phyloP scores from a whole-genome alignment of 2,797 vertebrate genomes.

The Helicolenus hilgendorfi region DNA sequence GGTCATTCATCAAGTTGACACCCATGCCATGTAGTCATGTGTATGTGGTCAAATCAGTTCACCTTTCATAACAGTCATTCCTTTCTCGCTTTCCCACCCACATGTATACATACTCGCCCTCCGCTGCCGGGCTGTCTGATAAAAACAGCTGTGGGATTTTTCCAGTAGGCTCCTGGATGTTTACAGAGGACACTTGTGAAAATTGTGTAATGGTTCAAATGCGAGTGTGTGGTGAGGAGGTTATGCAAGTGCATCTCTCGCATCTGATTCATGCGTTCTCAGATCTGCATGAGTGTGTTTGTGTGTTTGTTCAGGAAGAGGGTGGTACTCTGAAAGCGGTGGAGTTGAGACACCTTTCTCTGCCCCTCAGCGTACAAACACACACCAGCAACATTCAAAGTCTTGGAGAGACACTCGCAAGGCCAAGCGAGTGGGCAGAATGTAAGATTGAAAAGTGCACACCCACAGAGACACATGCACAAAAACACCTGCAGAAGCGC shows the following conservation, averaged over 20 bases:
- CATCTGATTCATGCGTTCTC: slow-evolving; percentile 80
- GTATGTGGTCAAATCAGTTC: not conserved
- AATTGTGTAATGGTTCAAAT: slow-evolving; percentile 78
- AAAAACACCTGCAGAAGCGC: slow-evolving; percentile 69
- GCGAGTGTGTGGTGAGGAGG: slow-evolving; percentile 71
- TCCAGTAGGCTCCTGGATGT: slow-evolving; percentile 48
- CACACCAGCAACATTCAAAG: slow-evolving; percentile 69
- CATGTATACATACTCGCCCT: not conserved
- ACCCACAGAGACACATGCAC: slow-evolving; percentile 66
- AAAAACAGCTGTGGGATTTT: slow-evolving; percentile 44
- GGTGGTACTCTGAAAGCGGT: slow-evolving; percentile 53
- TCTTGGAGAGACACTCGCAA: slow-evolving; percentile 68
- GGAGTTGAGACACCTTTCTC: slow-evolving; percentile 66
- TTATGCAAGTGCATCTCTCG: slow-evolving; percentile 76
- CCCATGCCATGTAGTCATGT: not conserved
- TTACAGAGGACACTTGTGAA: slow-evolving; percentile 67
- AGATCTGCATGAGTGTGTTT: slow-evolving; percentile 66
- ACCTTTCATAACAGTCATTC: slow-evolving; percentile 30
- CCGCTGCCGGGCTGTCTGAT: slow-evolving; percentile 15
- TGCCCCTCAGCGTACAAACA: slow-evolving; percentile 67
- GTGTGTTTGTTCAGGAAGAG: slow-evolving; percentile 60
- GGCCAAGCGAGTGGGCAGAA: slow-evolving; percentile 73
- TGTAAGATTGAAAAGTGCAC: slow-evolving; percentile 65
- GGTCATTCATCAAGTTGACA: not conserved
- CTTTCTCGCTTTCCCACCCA: slow-evolving; percentile 27